Evolutionary conservation across 2,888 invertebrate species (phyloP), one percentile per base, ranked within the genome.

Genomic region (Tetragonula carbonaria): DNA sequence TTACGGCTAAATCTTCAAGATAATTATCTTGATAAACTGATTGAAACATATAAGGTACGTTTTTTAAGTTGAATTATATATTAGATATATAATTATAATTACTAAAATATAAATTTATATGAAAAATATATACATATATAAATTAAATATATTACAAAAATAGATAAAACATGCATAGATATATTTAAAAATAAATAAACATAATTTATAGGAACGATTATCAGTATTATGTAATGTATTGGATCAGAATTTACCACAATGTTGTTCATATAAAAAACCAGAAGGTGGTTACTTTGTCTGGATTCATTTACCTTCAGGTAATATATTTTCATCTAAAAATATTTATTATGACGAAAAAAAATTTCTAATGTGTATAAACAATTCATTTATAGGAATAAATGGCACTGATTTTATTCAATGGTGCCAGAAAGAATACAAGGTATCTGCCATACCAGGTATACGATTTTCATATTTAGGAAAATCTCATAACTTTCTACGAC

Each of bases 241-340:
- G 18, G 92, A 94, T 53, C 88, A 92, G 55, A 91, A 95, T 84
- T 89, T 96, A 66, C 96, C 96, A 14, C 57, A 80, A 1, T 90
- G 91, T 28, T 96, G 96, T 86, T 92, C 89, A 0, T 95, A 95
- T 86, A 78, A 91, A 2, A 90, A 93, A 67, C 95, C 96, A 6
- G 84, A 91, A 85, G 96, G 96, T 2, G 96, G 96, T 16, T 96
- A 96, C 89, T 96, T 96, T 84, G 92, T 96, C 67, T 96, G 96
- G 96, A 92, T 96, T 73, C 92, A 93, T 82, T 92, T 96, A 67
- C 96, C 96, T 0, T 86, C 91, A 85, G 92, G 94, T 93, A 88
- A 51, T 28, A 65, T 28, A 38, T 23, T 71, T 65, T 65, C 14
- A 53, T 33, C 8, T 14, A 59, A 59, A 53, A 78, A n/a, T 59